Conservation (phyloP, 2,113 vertebrate species). For the Drymodes brunneopygia region DNA sequence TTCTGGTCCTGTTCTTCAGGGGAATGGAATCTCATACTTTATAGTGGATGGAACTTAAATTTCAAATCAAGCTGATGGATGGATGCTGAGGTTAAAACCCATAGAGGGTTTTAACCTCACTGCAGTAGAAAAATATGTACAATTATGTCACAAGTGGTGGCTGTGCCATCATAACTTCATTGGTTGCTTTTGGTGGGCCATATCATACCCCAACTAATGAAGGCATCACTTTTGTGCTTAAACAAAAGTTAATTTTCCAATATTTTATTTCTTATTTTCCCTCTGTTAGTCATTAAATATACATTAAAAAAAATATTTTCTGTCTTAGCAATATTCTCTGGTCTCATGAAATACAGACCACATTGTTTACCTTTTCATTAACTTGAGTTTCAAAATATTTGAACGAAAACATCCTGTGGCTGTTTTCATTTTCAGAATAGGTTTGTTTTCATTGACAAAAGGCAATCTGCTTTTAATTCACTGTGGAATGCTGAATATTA, state of each 20-base stretch:
- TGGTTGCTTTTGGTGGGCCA: background rate
- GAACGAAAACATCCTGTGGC: slow-evolving; percentile 49
- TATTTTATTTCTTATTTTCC: background rate
- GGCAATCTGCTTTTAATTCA: slow-evolving; percentile 50
- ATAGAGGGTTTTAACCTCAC: background rate
- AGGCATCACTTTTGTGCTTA: background rate
- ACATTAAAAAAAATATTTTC: background rate
- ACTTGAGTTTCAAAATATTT: slow-evolving; percentile 30
- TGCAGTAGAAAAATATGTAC: background rate
- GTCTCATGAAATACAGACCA: background rate
- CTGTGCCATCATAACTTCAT: background rate
- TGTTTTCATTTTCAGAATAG: slow-evolving; percentile 27
- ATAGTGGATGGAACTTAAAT: background rate
- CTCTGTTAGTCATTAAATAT: background rate
- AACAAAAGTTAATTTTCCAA: background rate
- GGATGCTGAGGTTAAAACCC: background rate
- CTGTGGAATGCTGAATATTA: slow-evolving; percentile 49
- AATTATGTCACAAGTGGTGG: background rate
- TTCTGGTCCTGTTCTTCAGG: background rate
- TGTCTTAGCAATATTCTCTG: background rate
- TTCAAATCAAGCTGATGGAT: background rate
- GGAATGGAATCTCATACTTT: background rate
- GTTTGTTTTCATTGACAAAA: slow-evolving; percentile 59
- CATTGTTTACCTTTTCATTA: slow-evolving; percentile 45
- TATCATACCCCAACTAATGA: background rate